These are phyloP conservation scores for Seriola quinqueradiata DNA, from an alignment of 2,113 vertebrate species.

Conservation along the genomic window DNA sequence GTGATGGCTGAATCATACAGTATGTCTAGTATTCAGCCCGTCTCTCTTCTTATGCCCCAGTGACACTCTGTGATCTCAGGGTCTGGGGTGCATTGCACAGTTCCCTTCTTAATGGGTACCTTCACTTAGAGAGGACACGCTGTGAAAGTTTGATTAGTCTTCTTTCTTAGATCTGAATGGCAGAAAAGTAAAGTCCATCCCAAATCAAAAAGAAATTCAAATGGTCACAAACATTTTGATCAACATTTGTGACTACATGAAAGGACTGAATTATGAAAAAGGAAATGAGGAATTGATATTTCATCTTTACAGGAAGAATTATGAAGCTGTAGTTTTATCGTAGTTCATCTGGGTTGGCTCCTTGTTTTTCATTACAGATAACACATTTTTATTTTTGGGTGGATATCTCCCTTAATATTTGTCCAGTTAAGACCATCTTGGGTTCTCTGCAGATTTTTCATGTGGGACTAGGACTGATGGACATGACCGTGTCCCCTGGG, in stretches of 20 bases:
- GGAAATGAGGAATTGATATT: background rate
- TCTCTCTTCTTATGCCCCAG: constrained; percentile 41
- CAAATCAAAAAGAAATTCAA: background rate
- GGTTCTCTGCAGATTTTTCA: constrained; percentile 36
- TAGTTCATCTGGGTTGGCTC: background rate
- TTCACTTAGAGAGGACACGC: constrained; percentile 25
- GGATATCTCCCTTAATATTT: background rate
- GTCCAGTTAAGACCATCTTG: constrained; percentile 4
- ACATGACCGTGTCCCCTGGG: constrained; percentile 53
- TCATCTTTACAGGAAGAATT: background rate
- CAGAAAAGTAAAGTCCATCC: constrained; percentile 18
- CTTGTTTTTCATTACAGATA: background rate
- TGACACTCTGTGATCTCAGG: constrained; percentile 57
- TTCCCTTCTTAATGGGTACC: constrained; percentile 56
- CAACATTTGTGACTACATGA: background rate
- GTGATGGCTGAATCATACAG: constrained; percentile 42
- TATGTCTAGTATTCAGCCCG: constrained; percentile 28
- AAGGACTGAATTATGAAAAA: background rate
- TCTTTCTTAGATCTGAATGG: background rate
- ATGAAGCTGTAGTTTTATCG: background rate
- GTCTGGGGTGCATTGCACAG: constrained; percentile 42
- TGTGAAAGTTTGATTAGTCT: constrained; percentile 57
- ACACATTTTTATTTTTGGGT: constrained; percentile 10
- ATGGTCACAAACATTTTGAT: background rate
- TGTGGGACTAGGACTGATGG: constrained; percentile 46